Conservation (phyloP, 1,140 invertebrate genomes). For the Mycetomoellerius zeteki region DNA sequence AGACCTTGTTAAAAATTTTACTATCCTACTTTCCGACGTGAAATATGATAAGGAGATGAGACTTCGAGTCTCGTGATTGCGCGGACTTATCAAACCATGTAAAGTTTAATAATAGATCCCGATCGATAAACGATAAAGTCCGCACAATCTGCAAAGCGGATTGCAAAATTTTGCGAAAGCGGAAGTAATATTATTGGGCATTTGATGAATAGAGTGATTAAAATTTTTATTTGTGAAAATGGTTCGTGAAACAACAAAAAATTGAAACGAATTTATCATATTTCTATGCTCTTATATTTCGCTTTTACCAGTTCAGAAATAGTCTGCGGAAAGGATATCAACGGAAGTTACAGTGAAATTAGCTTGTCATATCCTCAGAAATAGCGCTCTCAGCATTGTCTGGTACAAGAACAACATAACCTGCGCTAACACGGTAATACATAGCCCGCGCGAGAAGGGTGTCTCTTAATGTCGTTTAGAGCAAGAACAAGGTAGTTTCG, state of each 20-base stretch:
- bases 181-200: neutral
- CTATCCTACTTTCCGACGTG: neutral
- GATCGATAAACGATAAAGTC: conserved; percentile 1
- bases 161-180: conserved; percentile 15
- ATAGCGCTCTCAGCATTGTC: conserved; percentile 54
- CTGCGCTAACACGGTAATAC: conserved; percentile 49
- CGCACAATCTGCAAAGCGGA: neutral
- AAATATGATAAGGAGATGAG: conserved; percentile 47
- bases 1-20: conserved; percentile 42
- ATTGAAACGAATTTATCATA: conserved; percentile 7
- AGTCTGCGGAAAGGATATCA: conserved; percentile 14
- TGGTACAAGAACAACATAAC: conserved; percentile 59
- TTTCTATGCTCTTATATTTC: neutral
- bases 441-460: conserved; percentile 44
- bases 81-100: neutral
- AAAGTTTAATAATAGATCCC: conserved; percentile 35
- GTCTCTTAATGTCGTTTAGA: conserved; percentile 62
- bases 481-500: conserved; percentile 50
- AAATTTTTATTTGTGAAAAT: neutral
- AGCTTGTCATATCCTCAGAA: conserved; percentile 51
- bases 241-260: neutral
- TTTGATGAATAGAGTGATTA: neutral
- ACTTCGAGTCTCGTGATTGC: conserved; percentile 35
- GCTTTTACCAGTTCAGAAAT: neutral
- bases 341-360: conserved; percentile 51